Evolutionary conservation across 2,113 vertebrate genomes (phyloP), one percentile per base, ranked within the genome.

Genomic region (Stercorarius parasiticus): DNA sequence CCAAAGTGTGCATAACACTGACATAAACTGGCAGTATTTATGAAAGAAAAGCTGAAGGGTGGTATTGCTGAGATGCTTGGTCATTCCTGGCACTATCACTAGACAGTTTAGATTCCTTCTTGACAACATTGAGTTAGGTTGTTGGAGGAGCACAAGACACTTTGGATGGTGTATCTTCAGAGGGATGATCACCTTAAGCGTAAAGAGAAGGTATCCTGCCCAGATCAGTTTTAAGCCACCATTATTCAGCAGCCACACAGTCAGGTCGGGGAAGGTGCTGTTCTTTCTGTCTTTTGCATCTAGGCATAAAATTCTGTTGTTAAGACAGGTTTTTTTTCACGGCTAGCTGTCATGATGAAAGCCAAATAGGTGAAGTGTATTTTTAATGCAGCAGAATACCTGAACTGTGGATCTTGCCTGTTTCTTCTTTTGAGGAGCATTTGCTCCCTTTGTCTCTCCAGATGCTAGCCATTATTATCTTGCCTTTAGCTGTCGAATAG

Each of bases 301-400:
- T 62, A 53, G 49, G 18, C 34, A 9, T 15, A 42, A 62, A 52
- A 42, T 70, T 30, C 17, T 64, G 11, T 50, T 82, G 26, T 34
- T 74, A 10, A 36, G 58, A 25, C 52, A 79, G 21, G 1, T 29
- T 45, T 65, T 40, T 40, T 42, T 14, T 26, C 2, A 0, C 4
- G 0, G 5, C 10, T n/a, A 5, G 40, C 49, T 66, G 13, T 77
- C 19, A 7, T 1, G 0, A 9, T 49, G 61, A 67, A 43, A 73
- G 38, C 58, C 65, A 36, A 47, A 30, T 15, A 49, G 58, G 40
- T 38, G 47, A 66, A 45, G 22, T 29, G 23, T 56, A 32, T 32
- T 56, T 90, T 43, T 62, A 72, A 52, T 23, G 95, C 97, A 93
- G 97, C 97, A 98, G 69, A 91, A 34, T n/a, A 13, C 49, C 32